Conservation (phyloP, 2,888 invertebrate genomes). For the Campoplex capitator region DNA sequence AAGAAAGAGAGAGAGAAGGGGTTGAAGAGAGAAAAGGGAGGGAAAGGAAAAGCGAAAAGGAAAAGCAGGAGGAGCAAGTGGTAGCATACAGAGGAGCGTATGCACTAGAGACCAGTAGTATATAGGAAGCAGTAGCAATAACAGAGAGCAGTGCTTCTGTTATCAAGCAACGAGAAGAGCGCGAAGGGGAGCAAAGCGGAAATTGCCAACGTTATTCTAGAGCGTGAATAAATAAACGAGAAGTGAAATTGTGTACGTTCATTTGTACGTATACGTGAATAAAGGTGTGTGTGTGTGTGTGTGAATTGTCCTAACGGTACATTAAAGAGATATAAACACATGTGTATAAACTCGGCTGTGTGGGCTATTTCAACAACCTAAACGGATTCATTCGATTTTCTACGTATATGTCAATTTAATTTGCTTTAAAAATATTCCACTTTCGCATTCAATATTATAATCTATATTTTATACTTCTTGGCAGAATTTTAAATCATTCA, state of each 20-base stretch:
- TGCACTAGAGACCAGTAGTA: conserved; percentile 8
- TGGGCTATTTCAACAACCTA: background rate
- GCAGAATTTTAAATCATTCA: no score
- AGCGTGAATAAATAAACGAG: conserved; percentile 59
- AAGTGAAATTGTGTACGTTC: conserved; percentile 28
- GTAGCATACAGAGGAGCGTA: background rate
- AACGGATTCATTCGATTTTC: background rate
- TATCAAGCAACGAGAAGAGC: conserved; percentile 35
- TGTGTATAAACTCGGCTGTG: background rate
- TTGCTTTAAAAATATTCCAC: background rate
- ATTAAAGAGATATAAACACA: conserved; percentile 40
- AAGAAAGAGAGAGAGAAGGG: background rate
- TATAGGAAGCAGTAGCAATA: conserved; percentile 48
- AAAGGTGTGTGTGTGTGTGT: background rate
- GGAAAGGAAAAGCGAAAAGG: background rate
- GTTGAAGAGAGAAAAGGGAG: background rate
- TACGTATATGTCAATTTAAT: background rate
- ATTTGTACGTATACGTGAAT: background rate
- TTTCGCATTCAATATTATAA: background rate
- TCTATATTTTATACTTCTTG: background rate
- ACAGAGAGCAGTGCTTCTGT: conserved; percentile 34
- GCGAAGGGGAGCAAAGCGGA: conserved; percentile 35
- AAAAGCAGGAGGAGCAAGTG: conserved; percentile 34
- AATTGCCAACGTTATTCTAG: conserved; percentile 59
- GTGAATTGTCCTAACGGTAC: conserved; percentile 24